These are phyloP conservation scores for Orbicella faveolata DNA, from an alignment of 64 coral and sea anemone genomes.

Conservation along the genomic window DNA sequence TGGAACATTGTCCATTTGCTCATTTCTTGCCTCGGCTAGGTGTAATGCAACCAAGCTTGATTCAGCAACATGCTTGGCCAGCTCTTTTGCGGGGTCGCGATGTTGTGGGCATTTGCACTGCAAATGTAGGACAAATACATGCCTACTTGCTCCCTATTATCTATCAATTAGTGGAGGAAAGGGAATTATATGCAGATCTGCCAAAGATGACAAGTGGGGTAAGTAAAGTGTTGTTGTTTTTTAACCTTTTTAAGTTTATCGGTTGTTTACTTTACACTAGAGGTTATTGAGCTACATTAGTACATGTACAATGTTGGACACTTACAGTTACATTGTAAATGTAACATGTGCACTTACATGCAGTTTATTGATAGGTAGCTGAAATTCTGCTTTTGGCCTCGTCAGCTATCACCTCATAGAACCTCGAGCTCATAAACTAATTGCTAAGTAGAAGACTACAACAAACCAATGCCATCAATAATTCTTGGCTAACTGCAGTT, in stretches of 20 bases:
- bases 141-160: slow-evolving; percentile 86
- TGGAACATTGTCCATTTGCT: slow-evolving; percentile 53
- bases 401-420: no score
- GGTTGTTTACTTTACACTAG: neutral
- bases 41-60: slow-evolving; percentile 38
- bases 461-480: no score
- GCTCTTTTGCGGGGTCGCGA: slow-evolving; percentile 85
- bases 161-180: slow-evolving; percentile 55
- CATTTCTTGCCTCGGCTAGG: slow-evolving; percentile 43
- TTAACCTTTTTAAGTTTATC: neutral
- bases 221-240: neutral
- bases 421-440: no score
- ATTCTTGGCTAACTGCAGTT: no score
- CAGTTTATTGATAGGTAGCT: no score
- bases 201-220: slow-evolving; percentile 77
- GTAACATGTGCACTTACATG: no score
- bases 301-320: no score
- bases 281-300: no score
- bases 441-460: no score
- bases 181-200: slow-evolving; percentile 61
- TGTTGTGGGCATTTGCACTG: slow-evolving; percentile 70
- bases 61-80: slow-evolving; percentile 85
- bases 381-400: no score
- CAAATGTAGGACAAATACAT: slow-evolving; percentile 37
- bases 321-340: no score